Conservation (phyloP, 2,113 vertebrate species). For the Asarcornis scutulata region DNA sequence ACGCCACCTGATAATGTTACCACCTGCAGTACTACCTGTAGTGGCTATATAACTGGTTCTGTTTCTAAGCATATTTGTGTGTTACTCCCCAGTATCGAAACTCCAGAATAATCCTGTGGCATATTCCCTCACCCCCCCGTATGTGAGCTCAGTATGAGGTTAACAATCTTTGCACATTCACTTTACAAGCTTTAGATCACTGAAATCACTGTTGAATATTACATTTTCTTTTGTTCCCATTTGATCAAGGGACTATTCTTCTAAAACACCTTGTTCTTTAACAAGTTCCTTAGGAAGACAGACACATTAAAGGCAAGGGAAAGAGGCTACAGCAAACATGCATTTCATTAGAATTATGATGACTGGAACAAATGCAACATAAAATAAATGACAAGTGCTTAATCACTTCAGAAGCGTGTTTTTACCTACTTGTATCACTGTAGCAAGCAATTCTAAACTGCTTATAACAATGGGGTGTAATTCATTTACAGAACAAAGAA, state of each 20-base stretch:
- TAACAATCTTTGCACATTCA: neutral
- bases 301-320: neutral
- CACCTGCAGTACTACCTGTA: neutral
- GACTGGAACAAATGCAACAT: neutral
- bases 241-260: neutral
- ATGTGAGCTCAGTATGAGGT: neutral
- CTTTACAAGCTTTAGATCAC: neutral
- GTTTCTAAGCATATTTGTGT: neutral
- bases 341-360: neutral
- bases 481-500: neutral
- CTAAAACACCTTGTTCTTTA: accelerated
- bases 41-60: accelerated
- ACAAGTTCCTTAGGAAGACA: neutral
- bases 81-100: neutral
- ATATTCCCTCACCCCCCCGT: neutral
- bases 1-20: neutral
- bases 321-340: neutral
- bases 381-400: neutral
- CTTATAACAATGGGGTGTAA: neutral
- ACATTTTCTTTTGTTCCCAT: neutral
- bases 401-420: neutral
- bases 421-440: neutral
- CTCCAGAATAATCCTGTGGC: neutral
- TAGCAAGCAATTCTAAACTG: neutral
- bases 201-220: neutral